Conservation (phyloP, 1,140 invertebrate genomes). For the Dendrolimus punctatus region DNA sequence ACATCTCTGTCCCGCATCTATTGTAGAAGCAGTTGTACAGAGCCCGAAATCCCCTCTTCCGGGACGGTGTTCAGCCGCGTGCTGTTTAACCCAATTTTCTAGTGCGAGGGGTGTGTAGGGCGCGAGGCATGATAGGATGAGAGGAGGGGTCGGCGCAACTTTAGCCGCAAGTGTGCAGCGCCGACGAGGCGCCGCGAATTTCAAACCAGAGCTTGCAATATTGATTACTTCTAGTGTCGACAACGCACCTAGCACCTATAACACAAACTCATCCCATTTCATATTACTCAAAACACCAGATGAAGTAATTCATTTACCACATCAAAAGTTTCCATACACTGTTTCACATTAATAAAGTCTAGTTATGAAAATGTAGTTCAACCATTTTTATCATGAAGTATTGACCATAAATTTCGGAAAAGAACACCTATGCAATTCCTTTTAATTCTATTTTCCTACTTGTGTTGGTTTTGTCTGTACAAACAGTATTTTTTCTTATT, state of each 20-base stretch:
- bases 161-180: conserved; percentile 63
- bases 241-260: conserved; percentile 9
- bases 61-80: conserved; percentile 58
- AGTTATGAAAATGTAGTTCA: too few species aligned
- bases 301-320: too few species aligned
- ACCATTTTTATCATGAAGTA: too few species aligned
- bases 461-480: too few species aligned
- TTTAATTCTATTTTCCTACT: too few species aligned
- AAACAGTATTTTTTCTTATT: too few species aligned
- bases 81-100: conserved; percentile 70
- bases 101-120: conserved; percentile 55
- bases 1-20: conserved; percentile 65
- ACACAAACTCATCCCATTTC: conserved; percentile 1
- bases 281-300: not conserved
- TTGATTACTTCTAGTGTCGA: conserved; percentile 61
- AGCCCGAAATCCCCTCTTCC: conserved; percentile 65
- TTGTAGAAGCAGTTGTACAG: conserved; percentile 61
- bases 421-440: too few species aligned
- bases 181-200: conserved; percentile 52
- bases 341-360: too few species aligned
- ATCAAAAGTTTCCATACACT: too few species aligned
- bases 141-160: conserved; percentile 43
- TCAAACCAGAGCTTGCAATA: conserved; percentile 64
- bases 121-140: conserved; percentile 33
- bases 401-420: too few species aligned